Evolutionary conservation across 30 jellyfish, hydroid and myxozoan genomes (phyloP), one percentile per base, ranked within the genome.

Genomic region (Hydractinia symbiolongicarpus): DNA sequence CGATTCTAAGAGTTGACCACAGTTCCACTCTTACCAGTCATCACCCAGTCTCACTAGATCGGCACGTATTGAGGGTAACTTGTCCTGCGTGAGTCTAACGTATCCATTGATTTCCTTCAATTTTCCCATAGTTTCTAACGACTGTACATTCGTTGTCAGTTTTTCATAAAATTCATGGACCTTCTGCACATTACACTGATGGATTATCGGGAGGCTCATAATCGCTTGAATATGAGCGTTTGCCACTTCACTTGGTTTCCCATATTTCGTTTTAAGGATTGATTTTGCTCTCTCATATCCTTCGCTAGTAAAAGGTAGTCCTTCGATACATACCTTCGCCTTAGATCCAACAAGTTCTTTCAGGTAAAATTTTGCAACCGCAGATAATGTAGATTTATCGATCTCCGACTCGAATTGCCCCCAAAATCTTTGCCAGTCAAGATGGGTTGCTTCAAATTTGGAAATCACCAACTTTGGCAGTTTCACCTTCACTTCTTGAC

Each of bases 111-210:
- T 55, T 61, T 71, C 78, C 44, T 72, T 80, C 67, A 86, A 79
- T 50, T 86, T 81, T n/a, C 95, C 91, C 95, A 86, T 86, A 16
- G 95, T 79, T 73, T 86, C 88, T 78, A 86, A 81, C 72, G 95
- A 54, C 81, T 86, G 91, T 20, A 86, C 84, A 78, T 81, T 73
- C 67, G 72, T 81, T 5, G 79, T 77, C 66, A 86, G 86, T 17
- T 61, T 81, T 50, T 73, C 87, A 66, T 81, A 73, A 60, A 86
- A 81, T 64, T 72, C 87, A 20, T 81, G 88, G 52, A 81, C 55
- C 68, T 81, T 79, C 16, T 76, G 66, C 49, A 81, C 64, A 30
- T 66, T 74, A 50, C 79, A 53, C 4, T 82, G 85, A 54, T 86
- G 44, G 54, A 86, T 72, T 75, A 56, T 53, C n/a, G 90, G 92